Base-by-base conservation (phyloP, 2,888 invertebrate species). In the Rhabditoides inermis region DNA sequence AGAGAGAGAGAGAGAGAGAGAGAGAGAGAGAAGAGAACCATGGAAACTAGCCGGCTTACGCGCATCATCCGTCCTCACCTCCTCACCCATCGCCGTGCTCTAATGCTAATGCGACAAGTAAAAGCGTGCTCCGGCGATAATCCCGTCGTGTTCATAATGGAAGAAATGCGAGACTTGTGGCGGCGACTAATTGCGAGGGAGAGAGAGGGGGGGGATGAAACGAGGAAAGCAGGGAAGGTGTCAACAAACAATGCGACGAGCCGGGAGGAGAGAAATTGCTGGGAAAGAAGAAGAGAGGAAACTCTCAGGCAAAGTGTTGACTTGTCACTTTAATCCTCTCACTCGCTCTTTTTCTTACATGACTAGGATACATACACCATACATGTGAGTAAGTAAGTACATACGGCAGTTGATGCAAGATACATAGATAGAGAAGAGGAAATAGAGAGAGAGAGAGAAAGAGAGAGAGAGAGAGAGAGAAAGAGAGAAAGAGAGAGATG, bases 231-330 rank as follows among this genome's bases (percentile, higher is more conserved):
- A 18, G 22, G 28, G 15, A 27, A 25, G 23, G 27, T 15, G 41
- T 47, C 45, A 45, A 28, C 3, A 27, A 25, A n/a, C n/a, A 20
- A n/a, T n/a, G 44, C 45, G 30, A 45, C 45, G 25, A 22, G 26
- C 35, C 26, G 3, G 25, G 7, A 45, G 7, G 18, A 15, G 45
- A n/a, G n/a, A 45, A 20, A 26, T 3, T 15, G 23, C 15, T 22
- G 23, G 23, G 20, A 45, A 28, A 15, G 45, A 10, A 22, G 42
- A 7, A 42, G 20, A 23, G 25, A 5, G 42, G 23, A 7, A 23
- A 18, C 22, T 18, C 22, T 4, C 20, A 18, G 12, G 26, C 12
- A n/a, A n/a, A n/a, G n/a, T n/a, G n/a, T n/a, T n/a, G n/a, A n/a
- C n/a, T n/a, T n/a, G n/a, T n/a, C n/a, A n/a, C n/a, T n/a, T n/a